phyloP scores from a whole-genome alignment of 2,113 vertebrate species.

The Struthio camelus region DNA sequence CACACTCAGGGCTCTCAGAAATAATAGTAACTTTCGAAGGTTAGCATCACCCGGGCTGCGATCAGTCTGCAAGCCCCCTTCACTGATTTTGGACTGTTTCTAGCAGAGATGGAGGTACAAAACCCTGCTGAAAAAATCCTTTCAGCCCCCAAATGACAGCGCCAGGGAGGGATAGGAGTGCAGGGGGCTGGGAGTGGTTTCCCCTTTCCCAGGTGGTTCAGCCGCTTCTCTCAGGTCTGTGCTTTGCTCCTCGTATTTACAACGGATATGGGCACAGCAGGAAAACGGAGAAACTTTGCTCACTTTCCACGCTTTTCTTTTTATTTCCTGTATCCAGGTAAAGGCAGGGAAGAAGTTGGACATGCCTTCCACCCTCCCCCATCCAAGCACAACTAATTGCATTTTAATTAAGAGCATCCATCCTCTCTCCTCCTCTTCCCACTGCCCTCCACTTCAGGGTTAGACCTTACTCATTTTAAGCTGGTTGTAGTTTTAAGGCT shows the following conservation, averaged over 20 bases:
- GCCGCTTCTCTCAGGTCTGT: background rate
- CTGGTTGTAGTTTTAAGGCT: background rate
- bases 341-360: background rate
- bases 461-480: background rate
- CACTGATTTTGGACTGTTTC: background rate
- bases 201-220: fast-evolving
- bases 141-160: background rate
- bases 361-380: background rate
- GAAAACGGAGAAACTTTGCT: background rate
- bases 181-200: background rate
- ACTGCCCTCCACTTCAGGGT: background rate
- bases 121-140: background rate
- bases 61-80: background rate
- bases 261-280: background rate
- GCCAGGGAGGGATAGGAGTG: background rate
- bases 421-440: background rate
- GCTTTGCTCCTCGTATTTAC: background rate
- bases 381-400: background rate
- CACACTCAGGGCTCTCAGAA: background rate
- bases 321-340: background rate
- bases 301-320: fast-evolving
- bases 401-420: background rate
- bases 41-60: fast-evolving
- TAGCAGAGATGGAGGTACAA: background rate
- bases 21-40: background rate